A percentile compares a stretch with the other conserved stretches of the same genome.
These are phyloP conservation scores for Tenebrosternarchus preto DNA, from an alignment of 2,113 vertebrate species.

Conservation along the genomic window DNA sequence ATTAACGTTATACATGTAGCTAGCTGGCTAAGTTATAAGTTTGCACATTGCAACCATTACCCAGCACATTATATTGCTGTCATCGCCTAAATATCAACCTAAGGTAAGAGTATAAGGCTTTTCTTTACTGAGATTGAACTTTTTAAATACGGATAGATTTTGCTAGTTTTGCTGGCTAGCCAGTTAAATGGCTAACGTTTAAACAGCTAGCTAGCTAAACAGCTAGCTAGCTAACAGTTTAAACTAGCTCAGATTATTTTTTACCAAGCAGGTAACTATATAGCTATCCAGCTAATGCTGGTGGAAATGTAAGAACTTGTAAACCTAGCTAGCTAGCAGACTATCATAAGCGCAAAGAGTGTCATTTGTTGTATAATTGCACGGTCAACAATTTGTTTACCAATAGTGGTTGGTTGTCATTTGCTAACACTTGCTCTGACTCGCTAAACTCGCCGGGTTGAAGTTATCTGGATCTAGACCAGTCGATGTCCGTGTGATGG, in stretches of 20 bases:
- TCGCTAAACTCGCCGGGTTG: background rate
- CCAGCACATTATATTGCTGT: background rate
- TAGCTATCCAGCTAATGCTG: background rate
- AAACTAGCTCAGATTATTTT: background rate
- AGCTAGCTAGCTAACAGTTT: background rate
- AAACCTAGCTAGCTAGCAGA: background rate
- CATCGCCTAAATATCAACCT: constrained; percentile 7
- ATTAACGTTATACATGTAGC: too few relatives aligned
- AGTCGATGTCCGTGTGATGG: background rate
- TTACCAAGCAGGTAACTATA: background rate
- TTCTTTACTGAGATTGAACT: background rate
- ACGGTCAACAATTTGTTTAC: background rate
- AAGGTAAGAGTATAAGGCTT: background rate
- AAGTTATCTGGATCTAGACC: background rate
- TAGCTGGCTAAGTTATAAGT: too few relatives aligned
- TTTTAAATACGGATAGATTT: background rate
- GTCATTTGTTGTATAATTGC: background rate
- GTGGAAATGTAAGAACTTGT: background rate
- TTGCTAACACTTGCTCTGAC: background rate
- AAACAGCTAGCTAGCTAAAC: background rate
- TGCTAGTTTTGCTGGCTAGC: background rate
- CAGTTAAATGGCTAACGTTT: background rate
- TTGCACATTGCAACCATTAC: too few relatives aligned
- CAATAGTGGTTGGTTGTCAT: background rate
- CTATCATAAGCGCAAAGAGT: background rate